Evolutionary conservation across 2,113 vertebrate genomes (phyloP), one percentile per base, ranked within the genome.

Genomic region (Atherinomorus stipes): DNA sequence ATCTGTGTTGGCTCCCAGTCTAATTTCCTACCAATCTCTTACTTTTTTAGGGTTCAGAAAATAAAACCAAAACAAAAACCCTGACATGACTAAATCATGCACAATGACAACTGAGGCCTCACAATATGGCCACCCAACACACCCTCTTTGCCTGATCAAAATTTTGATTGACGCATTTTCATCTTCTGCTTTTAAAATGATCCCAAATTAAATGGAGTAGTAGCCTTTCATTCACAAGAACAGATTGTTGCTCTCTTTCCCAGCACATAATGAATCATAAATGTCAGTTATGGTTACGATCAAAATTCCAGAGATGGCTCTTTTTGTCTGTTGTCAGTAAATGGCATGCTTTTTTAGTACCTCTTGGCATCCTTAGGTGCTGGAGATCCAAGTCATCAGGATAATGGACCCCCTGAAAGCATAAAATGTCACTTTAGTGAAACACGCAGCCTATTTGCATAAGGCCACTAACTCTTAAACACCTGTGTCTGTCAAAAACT

Each of bases 221-320:
- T 57, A 34, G 73, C 28, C 11, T 53, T 64, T 75, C 28, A 72
- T 76, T 72, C 11, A 4, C 42, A 18, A 19, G 53, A 65, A 69
- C 52, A 76, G 56, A 76, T 72, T 67, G 54, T 66, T 63, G 71
- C 71, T 64, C 71, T 60, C 26, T 58, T 76, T 57, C 62, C 26
- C 16, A 42, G 16, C 23, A 59, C 47, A 37, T 78, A 82, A 85
- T 80, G 74, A 89, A 61, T 81, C 64, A 80, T 62, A 64, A 67
- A 78, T 52, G 75, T 74, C 72, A 70, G 54, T 71, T 65, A 78
- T 68, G 61, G 80, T 79, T 84, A 66, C 60, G 42, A 77, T 85
- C 34, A 71, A 68, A 80, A 77, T 45, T 57, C 8, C 31, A 60
- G 13, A 26, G 57, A 73, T 77, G 78, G 68, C 42, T 34, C 50